Evolutionary conservation across 2,888 invertebrate species (phyloP), one percentile per base, ranked within the genome.

Genomic region (Tachina lurida): DNA sequence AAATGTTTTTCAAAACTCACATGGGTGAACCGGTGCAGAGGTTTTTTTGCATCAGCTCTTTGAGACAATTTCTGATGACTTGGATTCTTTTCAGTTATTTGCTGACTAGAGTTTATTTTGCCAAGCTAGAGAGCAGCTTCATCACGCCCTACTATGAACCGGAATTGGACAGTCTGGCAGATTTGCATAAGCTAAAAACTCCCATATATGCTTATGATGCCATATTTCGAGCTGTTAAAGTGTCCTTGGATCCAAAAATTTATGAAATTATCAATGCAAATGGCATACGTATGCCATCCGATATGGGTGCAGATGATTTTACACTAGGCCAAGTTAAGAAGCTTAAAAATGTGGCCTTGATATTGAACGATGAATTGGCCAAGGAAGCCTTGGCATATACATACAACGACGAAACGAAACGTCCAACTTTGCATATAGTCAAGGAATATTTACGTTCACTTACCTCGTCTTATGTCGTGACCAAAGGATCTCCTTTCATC

Each of bases 41-140:
- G 0, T 89, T 91, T 19, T 88, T 90, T 0, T 77, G 83, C 4
- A 87, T 89, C 17, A 90, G 89, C 76, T 90, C 91, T 0, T 65
- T 92, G 62, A 90, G 92, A 0, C 80, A 87, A 19, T 89, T 90
- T 10, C 88, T 92, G 5, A 89, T 92, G 43, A 86, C 89, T 7
- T 92, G 92, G 93, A 90, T 92, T 9, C 75, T 92, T 10, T 92
- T 91, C 58, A 90, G 90, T 45, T 92, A 92, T 62, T 88, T 92
- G 0, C 74, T 91, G 63, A 91, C 90, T 2, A 88, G 87, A 39
- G 89, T 92, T 22, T 92, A 91, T 73, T 89, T 92, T 43, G 92
- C 91, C 22, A 92, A 92, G 67, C 80, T 92, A 70, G 92, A 92
- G 58, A 92, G 92, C 58, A 89, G 88, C 12, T 91, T 92, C 54